Percentiles rank a stretch among this genome's conserved stretches.
Evolutionary conservation across 2,797 vertebrate genomes (phyloP).

Genomic region (Cottoperca gobio): DNA sequence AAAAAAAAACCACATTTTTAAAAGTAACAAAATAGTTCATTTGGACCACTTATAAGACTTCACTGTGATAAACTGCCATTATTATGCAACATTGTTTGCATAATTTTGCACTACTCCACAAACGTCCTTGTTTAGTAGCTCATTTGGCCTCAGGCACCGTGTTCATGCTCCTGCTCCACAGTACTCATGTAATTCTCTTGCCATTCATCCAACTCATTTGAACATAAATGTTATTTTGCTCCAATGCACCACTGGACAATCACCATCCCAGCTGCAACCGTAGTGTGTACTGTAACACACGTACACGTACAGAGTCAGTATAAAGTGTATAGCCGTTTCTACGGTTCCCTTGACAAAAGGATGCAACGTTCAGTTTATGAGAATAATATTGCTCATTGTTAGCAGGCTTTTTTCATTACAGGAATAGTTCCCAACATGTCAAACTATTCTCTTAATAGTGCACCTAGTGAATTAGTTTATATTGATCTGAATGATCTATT

Average conservation of each 20-base stretch:
- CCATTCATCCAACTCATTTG: slow-evolving; percentile 49
- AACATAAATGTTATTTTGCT: slow-evolving; percentile 53
- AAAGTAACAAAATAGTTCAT: neutral
- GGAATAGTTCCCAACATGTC: neutral
- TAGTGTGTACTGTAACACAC: slow-evolving; percentile 12
- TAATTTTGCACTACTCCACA: slow-evolving; percentile 42
- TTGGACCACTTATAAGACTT: neutral
- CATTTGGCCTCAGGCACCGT: slow-evolving; percentile 48
- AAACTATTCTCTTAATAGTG: neutral
- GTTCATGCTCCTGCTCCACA: slow-evolving; percentile 39
- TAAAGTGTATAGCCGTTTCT: neutral
- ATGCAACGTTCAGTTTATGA: neutral
- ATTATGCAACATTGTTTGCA: slow-evolving; percentile 57
- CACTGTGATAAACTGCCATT: slow-evolving; percentile 33
- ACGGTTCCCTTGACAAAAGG: neutral
- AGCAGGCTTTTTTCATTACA: neutral
- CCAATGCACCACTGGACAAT: slow-evolving; percentile 49
- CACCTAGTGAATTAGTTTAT: neutral
- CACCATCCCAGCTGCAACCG: slow-evolving; percentile 23
- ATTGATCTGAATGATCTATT: neutral
- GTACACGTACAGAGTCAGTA: slow-evolving; percentile 4
- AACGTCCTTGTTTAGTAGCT: slow-evolving; percentile 52
- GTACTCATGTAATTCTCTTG: slow-evolving; percentile 35
- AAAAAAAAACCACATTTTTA: neutral
- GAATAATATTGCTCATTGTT: neutral